phyloP scores from a whole-genome alignment of 1,140 invertebrate species.

The Lasaia peninsularis region DNA sequence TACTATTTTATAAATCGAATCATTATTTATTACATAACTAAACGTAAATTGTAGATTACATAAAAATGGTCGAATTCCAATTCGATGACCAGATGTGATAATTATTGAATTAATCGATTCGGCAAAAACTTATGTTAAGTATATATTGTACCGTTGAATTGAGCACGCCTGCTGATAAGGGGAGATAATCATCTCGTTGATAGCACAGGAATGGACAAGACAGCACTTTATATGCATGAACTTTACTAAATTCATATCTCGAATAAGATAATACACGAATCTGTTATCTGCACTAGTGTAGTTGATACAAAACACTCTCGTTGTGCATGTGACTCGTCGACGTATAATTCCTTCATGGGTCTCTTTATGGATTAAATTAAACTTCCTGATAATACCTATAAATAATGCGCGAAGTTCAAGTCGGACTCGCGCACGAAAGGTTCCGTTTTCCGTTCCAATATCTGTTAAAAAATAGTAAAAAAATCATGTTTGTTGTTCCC shows the following conservation, averaged over 20 bases:
- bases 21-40: no score
- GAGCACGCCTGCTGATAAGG: slow-evolving; percentile 54
- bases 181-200: slow-evolving; percentile 59
- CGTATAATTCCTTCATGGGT: no score
- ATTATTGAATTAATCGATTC: slow-evolving; percentile 4
- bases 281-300: slow-evolving; percentile 38
- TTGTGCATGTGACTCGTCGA: no score
- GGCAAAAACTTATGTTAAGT: neutral
- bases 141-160: slow-evolving; percentile 11
- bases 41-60: no score
- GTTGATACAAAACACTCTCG: slow-evolving; percentile 31
- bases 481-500: no score
- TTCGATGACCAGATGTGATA: neutral
- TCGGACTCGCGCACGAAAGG: no score
- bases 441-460: no score
- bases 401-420: no score
- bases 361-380: no score
- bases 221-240: slow-evolving; percentile 38
- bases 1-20: no score
- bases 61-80: neutral
- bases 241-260: slow-evolving; percentile 37
- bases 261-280: slow-evolving; percentile 59
- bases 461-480: no score
- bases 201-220: slow-evolving; percentile 41
- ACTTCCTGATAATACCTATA: no score